Evolutionary conservation across 1,140 invertebrate species (phyloP), one percentile per base, ranked within the genome.

Genomic region (Diuraphis noxia): DNA sequence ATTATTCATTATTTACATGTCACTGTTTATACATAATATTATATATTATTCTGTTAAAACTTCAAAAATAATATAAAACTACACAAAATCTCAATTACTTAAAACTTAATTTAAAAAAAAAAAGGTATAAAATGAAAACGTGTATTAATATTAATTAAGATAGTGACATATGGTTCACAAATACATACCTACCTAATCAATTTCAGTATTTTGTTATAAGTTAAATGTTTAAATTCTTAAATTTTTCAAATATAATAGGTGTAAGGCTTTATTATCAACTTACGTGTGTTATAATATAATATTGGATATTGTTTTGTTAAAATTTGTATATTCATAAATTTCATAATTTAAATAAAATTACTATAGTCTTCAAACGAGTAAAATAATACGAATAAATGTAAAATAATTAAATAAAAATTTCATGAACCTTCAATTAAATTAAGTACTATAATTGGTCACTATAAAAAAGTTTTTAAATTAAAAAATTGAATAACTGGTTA

Each of bases 261-360:
- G 34, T 4, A 84, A 43, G 25, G 3, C 8, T 46, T 85, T 36
- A 85, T 85, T 49, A 46, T 41, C 17, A 85, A 85, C 84, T 85
- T 85, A 85, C 84, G 84, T 49, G 84, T 34, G 9, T 49, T 85
- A 85, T 46, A 49, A 36, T 49, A 46, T n/a, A 85, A 19, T 85
- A 85, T 49, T 49, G n/a, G 30, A 49, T 19, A 85, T 10, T 49
- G 84, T 85, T 85, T 85, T 36, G 49, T 49, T 46, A 85, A 49
- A 43, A 43, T 19, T 43, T 84, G 43, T 17, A 84, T 84, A 43
- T 6, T 30, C 6, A 43, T 84, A n/a, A 43, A 84, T 43, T 43
- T n/a, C 82, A 84, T 84, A 13, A 2, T 19, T 84, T n/a, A 19
- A 8, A 25, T 38, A 30, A 72, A 72, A 72, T 17, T 30, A 13